Evolutionary conservation across 2,888 invertebrate species (phyloP), one percentile per base, ranked within the genome.

Genomic region (Erebia ligea): DNA sequence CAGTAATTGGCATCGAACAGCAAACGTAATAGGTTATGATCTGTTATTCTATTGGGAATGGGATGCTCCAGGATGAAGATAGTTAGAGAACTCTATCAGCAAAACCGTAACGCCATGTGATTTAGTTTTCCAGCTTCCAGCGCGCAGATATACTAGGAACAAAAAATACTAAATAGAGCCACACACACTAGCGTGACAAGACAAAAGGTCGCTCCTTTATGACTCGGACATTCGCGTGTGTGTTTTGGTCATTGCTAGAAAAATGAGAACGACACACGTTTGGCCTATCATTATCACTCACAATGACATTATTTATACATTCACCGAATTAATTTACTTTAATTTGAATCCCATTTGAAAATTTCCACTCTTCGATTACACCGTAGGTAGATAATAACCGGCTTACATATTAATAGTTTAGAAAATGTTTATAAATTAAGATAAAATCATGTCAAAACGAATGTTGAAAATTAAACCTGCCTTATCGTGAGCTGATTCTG

Each of bases 401-500:
- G 40, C 17, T 57, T 21, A 50, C 19, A 57, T 25, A 62, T 69
- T 63, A 56, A 66, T 62, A 57, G 57, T 58, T 63, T 50, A 54
- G 64, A 54, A 68, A 62, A 68, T 21, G 64, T 65, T 58, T 45
- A 59, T 52, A 68, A 57, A 70, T 71, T 69, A 61, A 58, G 66
- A 58, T 73, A 73, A 73, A 75, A 74, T 62, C 75, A 73, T 61
- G 76, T 73, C 74, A 73, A 75, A 75, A 70, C 54, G 63, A 63
- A 57, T 70, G 54, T 69, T 73, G 62, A 74, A 77, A 76, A 77
- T 76, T 82, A 81, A 84, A 82, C 81, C 78, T 82, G 82, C 82
- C 82, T 87, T 86, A 90, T 89, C 89, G 84, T 82, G 84, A 79
- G 82, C 86, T 83, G 85, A 87, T 88, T 88, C 84, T 81, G 73